Evolutionary conservation across 2,888 invertebrate genomes (phyloP), one percentile per base, ranked within the genome.

Genomic region (Oxycera nigricornis): DNA sequence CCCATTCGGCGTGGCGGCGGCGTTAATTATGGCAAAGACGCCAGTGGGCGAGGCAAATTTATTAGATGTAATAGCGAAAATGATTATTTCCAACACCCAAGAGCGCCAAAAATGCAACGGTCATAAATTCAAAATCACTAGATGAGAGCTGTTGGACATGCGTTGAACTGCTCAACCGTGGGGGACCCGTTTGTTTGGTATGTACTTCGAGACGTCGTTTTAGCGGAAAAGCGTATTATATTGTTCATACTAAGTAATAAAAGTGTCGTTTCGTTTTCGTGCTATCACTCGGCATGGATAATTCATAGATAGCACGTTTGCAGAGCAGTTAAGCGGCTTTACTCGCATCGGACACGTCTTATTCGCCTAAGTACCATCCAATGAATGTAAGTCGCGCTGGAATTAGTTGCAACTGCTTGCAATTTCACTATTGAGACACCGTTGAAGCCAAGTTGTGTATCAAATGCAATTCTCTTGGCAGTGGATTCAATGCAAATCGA

Each of bases 1-100:
- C 22, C 11, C 55, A n/a, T 11, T 61, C 6, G n/a, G 28, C 14
- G 17, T 17, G 31, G 31, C 24, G 22, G 28, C n/a, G 65, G 20
- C 39, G 39, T 39, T 7, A 61, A 65, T 59, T 6, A 35, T 28
- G 65, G 41, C 65, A 30, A 65, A 62, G 35, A 11, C 30, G 35
- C 9, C 6, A 26, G 20, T 70, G 52, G 70, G 70, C 55, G 70
- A 55, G 70, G 70, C 70, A 31, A 70, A 70, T 70, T 70, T 70
- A 70, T 70, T 70, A 70, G 52, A 52, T 22, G 31, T 70, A 52
- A 70, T 70, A 70, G 55, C 17, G 30, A 31, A 17, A 70, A 24
- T 70, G 55, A 41, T 70, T 70, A 70, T 35, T 52, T 55, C 26
- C 22, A 20, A 70, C 70, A 70, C 70, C 52, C 22, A 17, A 55